Conservation (phyloP, 2,888 invertebrate species). For the Eristalis tenax region DNA sequence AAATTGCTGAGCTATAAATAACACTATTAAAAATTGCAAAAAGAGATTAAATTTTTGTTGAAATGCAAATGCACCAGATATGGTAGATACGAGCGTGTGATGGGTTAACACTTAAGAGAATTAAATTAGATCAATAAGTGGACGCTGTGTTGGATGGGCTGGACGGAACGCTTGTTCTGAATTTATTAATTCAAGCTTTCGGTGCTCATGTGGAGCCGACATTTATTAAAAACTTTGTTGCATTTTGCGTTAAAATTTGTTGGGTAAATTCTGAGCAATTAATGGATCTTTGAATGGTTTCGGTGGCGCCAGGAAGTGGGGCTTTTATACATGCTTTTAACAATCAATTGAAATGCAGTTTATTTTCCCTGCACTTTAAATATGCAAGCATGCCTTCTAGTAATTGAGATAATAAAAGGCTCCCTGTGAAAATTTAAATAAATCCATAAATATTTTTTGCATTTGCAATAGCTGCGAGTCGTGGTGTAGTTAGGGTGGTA, state of each 20-base stretch:
- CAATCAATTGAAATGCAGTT: background rate
- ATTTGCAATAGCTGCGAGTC: no score
- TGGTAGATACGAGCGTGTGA: slow-evolving; percentile 14
- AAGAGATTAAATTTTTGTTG: slow-evolving; percentile 28
- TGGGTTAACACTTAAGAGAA: slow-evolving; percentile 30
- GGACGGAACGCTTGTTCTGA: background rate
- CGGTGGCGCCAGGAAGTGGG: background rate
- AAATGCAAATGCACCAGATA: slow-evolving; percentile 11
- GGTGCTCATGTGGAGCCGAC: background rate
- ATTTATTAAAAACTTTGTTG: background rate
- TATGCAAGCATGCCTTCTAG: no score
- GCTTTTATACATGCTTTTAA: background rate
- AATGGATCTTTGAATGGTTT: background rate
- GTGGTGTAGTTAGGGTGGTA: no score
- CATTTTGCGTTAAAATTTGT: background rate
- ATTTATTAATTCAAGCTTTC: background rate
- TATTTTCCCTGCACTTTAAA: no score
- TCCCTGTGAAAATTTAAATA: no score
- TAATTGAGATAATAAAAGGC: no score
- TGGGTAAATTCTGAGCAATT: background rate
- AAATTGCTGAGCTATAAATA: slow-evolving; percentile 19
- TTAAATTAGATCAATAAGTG: slow-evolving; percentile 23
- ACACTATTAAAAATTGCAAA: slow-evolving; percentile 21
- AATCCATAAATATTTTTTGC: no score
- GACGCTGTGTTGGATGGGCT: background rate